phyloP scores from a whole-genome alignment of 2,888 invertebrate species.

The Pyrgus malvae region DNA sequence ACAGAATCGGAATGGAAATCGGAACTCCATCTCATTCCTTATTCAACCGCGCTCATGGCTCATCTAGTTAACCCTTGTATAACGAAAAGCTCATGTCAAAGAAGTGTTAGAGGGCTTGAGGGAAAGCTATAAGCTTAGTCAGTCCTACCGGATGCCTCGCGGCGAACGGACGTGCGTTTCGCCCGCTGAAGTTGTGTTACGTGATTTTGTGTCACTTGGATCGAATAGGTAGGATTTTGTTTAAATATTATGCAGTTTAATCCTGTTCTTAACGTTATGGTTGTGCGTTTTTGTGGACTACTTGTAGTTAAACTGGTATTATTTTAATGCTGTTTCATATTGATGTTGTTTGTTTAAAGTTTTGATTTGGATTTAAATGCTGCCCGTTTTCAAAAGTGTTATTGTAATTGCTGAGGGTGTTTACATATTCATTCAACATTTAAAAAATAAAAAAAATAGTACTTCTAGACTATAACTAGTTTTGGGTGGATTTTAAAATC shows the following conservation, averaged over 20 bases:
- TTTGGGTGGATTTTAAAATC: too few relatives aligned
- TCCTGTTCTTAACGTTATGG: too few relatives aligned
- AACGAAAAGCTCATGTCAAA: conserved; percentile 1
- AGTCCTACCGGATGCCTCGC: conserved; percentile 5
- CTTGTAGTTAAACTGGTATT: too few relatives aligned
- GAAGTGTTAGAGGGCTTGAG: neutral
- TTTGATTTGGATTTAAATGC: too few relatives aligned
- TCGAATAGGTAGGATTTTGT: conserved; percentile 7
- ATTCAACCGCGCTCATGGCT: neutral
- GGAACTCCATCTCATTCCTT: neutral
- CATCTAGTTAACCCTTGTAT: neutral
- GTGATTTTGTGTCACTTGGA: conserved; percentile 9
- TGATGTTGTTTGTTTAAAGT: too few relatives aligned
- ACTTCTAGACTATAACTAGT: too few relatives aligned
- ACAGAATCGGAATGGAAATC: neutral
- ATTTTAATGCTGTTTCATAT: too few relatives aligned
- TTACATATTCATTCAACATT: too few relatives aligned
- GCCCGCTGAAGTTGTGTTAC: conserved; percentile 7
- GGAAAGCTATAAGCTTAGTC: neutral
- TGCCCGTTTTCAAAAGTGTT: too few relatives aligned
- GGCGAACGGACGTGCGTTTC: neutral
- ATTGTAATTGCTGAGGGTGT: too few relatives aligned
- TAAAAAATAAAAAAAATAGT: too few relatives aligned
- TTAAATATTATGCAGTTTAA: neutral
- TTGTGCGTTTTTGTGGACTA: too few relatives aligned